phyloP scores from a whole-genome alignment of 2,797 vertebrate species.

The Catostomus latipinnis region DNA sequence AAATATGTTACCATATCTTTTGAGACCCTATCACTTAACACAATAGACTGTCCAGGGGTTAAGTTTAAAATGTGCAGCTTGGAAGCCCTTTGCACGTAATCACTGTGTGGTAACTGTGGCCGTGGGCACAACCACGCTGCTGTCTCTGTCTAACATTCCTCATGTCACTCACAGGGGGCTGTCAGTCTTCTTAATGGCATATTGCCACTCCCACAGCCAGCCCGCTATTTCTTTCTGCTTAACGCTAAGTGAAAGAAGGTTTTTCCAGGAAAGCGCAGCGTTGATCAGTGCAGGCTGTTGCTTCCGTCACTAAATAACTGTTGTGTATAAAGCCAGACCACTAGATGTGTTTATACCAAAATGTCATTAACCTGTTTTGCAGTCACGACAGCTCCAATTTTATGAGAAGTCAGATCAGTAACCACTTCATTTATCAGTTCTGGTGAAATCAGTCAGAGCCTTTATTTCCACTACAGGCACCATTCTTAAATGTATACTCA shows the following conservation, averaged over 20 bases:
- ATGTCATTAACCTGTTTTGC: constrained; percentile 43
- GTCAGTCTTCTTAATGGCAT: constrained; percentile 10
- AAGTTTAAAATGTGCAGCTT: neutral
- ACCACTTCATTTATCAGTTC: constrained; percentile 39
- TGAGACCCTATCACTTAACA: neutral
- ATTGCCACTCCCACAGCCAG: constrained; percentile 18
- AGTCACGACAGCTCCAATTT: constrained; percentile 34
- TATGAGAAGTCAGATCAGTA: constrained; percentile 48
- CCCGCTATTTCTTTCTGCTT: constrained; percentile 20
- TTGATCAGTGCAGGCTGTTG: constrained; percentile 43
- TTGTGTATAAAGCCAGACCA: constrained; percentile 42
- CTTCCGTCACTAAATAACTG: constrained; percentile 25
- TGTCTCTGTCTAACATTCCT: constrained; percentile 18
- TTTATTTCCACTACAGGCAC: constrained; percentile 4
- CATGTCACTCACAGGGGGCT: constrained; percentile 9
- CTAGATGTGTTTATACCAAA: constrained; percentile 39
- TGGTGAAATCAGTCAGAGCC: neutral
- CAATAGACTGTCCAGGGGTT: neutral
- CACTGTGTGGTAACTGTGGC: constrained; percentile 20
- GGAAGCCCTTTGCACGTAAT: neutral
- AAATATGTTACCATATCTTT: constrained; percentile 1
- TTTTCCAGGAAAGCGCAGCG: constrained; percentile 17
- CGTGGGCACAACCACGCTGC: constrained; percentile 10
- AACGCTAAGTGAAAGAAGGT: constrained; percentile 3
- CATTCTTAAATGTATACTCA: neutral